Percentiles rank a stretch among this genome's conserved stretches.
Conservation (phyloP, 2,888 invertebrate genomes). For the Spodoptera littoralis region DNA sequence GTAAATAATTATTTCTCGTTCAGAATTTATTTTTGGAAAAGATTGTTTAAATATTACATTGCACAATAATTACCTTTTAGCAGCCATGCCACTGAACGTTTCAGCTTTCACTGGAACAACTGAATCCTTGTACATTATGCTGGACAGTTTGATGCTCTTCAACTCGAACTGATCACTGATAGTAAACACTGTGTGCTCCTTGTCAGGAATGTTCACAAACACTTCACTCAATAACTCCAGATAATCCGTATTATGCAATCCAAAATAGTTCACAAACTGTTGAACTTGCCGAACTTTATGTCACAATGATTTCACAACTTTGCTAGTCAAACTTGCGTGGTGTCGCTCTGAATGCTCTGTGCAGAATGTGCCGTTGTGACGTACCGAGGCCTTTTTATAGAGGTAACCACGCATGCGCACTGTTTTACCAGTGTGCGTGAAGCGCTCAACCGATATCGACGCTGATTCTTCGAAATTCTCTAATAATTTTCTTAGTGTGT, state of each 20-base stretch:
- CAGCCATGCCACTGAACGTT: conserved; percentile 83
- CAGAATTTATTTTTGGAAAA: background rate
- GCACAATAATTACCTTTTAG: conserved; percentile 80
- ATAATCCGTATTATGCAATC: conserved; percentile 66
- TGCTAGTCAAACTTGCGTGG: conserved; percentile 67
- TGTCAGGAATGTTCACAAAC: conserved; percentile 65
- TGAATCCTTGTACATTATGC: conserved; percentile 83
- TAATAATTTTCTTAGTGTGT: conserved; percentile 62
- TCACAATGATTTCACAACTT: conserved; percentile 86
- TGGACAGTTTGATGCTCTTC: conserved; percentile 75
- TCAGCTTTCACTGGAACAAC: conserved; percentile 84
- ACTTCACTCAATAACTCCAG: conserved; percentile 66
- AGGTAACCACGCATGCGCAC: conserved; percentile 63
- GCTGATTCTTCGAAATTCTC: conserved; percentile 79
- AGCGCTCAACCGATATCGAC: conserved; percentile 65
- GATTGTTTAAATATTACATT: conserved; percentile 21
- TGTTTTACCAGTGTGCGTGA: conserved; percentile 73
- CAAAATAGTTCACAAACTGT: conserved; percentile 60
- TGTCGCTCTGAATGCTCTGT: conserved; percentile 62
- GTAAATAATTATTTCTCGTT: too few relatives aligned
- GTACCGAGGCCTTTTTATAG: conserved; percentile 64
- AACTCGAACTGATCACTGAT: conserved; percentile 74
- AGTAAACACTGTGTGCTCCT: conserved; percentile 54
- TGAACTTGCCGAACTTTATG: conserved; percentile 71
- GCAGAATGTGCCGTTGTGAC: conserved; percentile 70